Conservation (phyloP, 2,888 invertebrate genomes). For the Ectobius pallidus region DNA sequence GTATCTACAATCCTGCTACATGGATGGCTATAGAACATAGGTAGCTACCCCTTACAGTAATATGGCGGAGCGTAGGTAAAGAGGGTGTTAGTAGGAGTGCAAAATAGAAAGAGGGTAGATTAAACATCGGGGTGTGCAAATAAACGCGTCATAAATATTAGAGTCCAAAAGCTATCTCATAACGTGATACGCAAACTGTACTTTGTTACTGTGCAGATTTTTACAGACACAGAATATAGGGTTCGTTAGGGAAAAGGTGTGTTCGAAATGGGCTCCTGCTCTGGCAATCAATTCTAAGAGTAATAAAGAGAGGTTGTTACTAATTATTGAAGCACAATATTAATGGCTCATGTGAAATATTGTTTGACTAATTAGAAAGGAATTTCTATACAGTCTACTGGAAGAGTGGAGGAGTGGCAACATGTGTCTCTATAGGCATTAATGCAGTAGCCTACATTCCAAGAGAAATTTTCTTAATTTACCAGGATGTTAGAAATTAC, state of each 20-base stretch:
- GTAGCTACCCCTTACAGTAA: not conserved
- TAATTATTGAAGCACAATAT: not conserved
- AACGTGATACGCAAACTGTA: not conserved
- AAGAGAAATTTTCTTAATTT: too few relatives aligned
- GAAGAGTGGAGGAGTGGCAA: too few relatives aligned
- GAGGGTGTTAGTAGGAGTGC: slow-evolving; percentile 36
- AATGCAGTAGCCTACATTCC: too few relatives aligned
- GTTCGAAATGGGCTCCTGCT: not conserved
- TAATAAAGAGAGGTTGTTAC: not conserved
- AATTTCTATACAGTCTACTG: too few relatives aligned
- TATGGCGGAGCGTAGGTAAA: not conserved
- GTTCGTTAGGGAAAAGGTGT: not conserved
- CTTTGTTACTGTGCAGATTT: not conserved
- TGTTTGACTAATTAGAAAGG: not conserved
- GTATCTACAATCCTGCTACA: not conserved
- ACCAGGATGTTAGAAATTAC: too few relatives aligned
- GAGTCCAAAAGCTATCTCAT: not conserved
- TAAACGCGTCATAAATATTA: slow-evolving; percentile 54
- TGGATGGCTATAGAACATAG: slow-evolving; percentile 8
- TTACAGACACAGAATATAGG: not conserved
- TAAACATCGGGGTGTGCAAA: slow-evolving; percentile 54
- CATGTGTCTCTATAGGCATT: too few relatives aligned
- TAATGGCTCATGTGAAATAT: not conserved
- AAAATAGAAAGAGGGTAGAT: slow-evolving; percentile 48
- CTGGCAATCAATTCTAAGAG: not conserved